Evolutionary conservation across 2,797 vertebrate species (phyloP).

Genomic region (Poecile montanus): DNA sequence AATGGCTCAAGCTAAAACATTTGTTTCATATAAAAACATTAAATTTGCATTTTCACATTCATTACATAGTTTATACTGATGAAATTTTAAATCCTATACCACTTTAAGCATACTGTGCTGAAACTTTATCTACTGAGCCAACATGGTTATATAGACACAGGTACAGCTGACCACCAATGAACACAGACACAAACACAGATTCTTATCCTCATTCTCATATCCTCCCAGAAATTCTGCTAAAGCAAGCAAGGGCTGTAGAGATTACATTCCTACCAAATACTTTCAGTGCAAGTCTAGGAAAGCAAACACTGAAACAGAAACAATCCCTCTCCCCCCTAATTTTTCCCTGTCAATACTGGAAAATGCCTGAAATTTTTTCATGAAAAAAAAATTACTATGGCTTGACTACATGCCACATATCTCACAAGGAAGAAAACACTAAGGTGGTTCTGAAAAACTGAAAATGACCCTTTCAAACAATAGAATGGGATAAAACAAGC

Average conservation of each 20-base stretch:
- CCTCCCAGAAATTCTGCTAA: neutral
- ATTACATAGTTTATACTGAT: neutral
- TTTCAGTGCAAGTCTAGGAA: neutral
- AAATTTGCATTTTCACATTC: neutral
- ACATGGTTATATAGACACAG: neutral
- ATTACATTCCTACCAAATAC: neutral
- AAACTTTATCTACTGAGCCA: neutral
- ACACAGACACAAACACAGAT: neutral
- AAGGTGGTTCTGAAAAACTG: neutral
- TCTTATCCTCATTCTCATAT: neutral
- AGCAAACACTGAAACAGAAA: neutral
- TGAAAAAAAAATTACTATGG: neutral
- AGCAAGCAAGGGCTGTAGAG: neutral
- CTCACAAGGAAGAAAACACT: neutral
- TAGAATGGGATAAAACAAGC: neutral
- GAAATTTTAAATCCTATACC: neutral
- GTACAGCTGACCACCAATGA: neutral
- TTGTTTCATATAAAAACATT: neutral
- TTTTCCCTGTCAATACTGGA: neutral
- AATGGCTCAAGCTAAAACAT: neutral
- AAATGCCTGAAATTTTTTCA: neutral
- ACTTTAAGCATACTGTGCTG: neutral
- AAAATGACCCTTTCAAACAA: neutral
- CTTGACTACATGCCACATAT: neutral
- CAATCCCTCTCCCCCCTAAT: accelerated